A percentile compares a stretch with the other conserved stretches of the same genome.
These are phyloP conservation scores for Pygathrix nemaeus DNA, from an alignment of 2,113 vertebrate genomes.

Conservation along the genomic window DNA sequence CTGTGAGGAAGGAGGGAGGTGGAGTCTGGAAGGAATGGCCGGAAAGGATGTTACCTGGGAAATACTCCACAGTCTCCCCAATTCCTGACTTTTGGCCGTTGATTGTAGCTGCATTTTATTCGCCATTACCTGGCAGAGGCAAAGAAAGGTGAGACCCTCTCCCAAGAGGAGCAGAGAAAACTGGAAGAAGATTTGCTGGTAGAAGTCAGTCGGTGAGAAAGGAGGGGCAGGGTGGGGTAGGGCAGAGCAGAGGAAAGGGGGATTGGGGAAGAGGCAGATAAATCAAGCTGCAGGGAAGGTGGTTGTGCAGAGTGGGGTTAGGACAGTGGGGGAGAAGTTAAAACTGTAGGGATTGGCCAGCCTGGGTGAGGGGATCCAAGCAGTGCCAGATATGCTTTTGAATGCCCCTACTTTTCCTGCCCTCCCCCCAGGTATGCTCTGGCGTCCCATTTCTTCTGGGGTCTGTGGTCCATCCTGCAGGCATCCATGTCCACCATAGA, in stretches of 20 bases:
- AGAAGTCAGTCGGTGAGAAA: constrained; percentile 89
- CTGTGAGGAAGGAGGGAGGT: not conserved
- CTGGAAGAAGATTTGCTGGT: constrained; percentile 89
- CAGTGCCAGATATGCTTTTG: not conserved
- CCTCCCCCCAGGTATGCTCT: constrained; percentile 87
- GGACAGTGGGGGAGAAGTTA: too few relatives aligned
- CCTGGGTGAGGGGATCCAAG: not conserved
- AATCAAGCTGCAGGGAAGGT: accelerated
- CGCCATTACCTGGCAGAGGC: constrained; percentile 89
- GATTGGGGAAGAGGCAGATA: not conserved
- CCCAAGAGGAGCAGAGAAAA: constrained; percentile 80
- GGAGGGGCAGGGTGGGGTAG: accelerated
- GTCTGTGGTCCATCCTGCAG: constrained; percentile 96
- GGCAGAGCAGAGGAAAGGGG: not conserved
- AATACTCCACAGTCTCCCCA: not conserved
- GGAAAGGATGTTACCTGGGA: not conserved
- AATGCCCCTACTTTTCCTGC: not conserved
- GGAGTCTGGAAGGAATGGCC: not conserved
- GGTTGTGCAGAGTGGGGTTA: not conserved
- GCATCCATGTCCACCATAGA: constrained; percentile 95
- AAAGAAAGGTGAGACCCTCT: not conserved
- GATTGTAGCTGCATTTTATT: constrained; percentile 90
- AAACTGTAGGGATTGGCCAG: not conserved
- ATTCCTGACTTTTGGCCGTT: constrained; percentile 9
- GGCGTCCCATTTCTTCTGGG: constrained; percentile 97